Evolutionary conservation across 2,888 invertebrate species (phyloP).

Genomic region (Aromia moschata): DNA sequence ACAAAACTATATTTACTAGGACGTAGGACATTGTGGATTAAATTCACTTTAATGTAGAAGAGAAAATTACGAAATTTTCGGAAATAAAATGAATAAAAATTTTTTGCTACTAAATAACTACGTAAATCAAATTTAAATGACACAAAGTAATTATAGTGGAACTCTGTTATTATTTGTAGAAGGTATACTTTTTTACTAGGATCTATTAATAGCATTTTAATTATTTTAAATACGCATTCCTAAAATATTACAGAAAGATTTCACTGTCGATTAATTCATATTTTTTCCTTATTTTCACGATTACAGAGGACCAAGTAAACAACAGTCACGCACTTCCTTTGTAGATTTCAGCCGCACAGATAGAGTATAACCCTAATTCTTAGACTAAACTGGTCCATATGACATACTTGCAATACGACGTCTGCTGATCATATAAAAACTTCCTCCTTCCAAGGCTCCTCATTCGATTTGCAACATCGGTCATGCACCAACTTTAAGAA

Average conservation of each 20-base stretch:
- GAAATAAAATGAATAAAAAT: no score
- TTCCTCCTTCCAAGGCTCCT: conserved; percentile 55
- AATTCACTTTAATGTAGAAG: no score
- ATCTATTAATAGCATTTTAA: not conserved
- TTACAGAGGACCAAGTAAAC: conserved; percentile 50
- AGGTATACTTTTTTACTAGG: no score
- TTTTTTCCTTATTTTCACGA: conserved; percentile 22
- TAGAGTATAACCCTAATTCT: conserved; percentile 59
- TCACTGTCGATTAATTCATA: conserved; percentile 55
- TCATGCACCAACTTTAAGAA: conserved; percentile 52
- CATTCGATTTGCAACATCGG: conserved; percentile 61
- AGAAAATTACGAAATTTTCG: no score
- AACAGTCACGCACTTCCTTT: conserved; percentile 38
- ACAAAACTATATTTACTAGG: no score
- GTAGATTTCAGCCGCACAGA: conserved; percentile 36
- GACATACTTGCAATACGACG: conserved; percentile 57
- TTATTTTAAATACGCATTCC: conserved; percentile 8
- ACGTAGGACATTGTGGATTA: no score
- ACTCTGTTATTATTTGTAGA: no score
- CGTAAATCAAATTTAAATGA: no score
- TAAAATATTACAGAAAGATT: conserved; percentile 42
- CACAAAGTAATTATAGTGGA: no score
- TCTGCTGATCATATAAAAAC: conserved; percentile 59
- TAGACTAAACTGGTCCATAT: conserved; percentile 60
- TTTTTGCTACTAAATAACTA: no score